Evolutionary conservation across 2,888 invertebrate species (phyloP), one percentile per base, ranked within the genome.

Genomic region (Syrista parreyssii): DNA sequence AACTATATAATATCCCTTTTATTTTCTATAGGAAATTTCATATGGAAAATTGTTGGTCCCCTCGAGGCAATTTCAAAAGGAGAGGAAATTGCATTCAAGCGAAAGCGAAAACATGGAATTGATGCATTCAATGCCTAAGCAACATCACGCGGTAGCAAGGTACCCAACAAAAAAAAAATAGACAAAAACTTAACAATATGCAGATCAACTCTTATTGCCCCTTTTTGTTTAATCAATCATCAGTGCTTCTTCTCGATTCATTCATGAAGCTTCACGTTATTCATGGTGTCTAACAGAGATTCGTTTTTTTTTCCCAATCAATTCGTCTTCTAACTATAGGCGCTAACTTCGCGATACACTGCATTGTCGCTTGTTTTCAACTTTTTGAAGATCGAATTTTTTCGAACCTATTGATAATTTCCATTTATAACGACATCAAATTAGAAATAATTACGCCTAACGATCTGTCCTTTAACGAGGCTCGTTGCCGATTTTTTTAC

Each of bases 41-140:
- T 98, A 98, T 92, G 96, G 96, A 68, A 96, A 96, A 89, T 92
- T 98, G 79, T 92, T 98, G 82, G 95, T 96, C 76, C 96, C 97
- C 75, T 96, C 97, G 32, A 93, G 93, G 80, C 92, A 93, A 81
- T 93, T 92, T 84, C 90, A 91, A 82, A 90, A 91, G 73, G 93
- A 93, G 79, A 91, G 92, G 83, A 92, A 91, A 82, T 79, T 88
- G 74, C 89, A 89, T 76, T 82, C 85, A 32, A 86, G 84, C 78
- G 91, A 91, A 73, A 88, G 83, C 74, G 92, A 92, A 81, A 81
- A 88, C 36, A 86, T 90, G 79, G 91, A 91, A 80, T 76, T 89
- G 32, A 82, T 86, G 36, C 92, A 92, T 83, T 90, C 91, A 68
- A 89, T 91, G 71, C 91, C 92, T 31, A 91, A 92, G 31, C 93